phyloP scores from a whole-genome alignment of 2,113 vertebrate species.

The Leptodactylus fuscus region DNA sequence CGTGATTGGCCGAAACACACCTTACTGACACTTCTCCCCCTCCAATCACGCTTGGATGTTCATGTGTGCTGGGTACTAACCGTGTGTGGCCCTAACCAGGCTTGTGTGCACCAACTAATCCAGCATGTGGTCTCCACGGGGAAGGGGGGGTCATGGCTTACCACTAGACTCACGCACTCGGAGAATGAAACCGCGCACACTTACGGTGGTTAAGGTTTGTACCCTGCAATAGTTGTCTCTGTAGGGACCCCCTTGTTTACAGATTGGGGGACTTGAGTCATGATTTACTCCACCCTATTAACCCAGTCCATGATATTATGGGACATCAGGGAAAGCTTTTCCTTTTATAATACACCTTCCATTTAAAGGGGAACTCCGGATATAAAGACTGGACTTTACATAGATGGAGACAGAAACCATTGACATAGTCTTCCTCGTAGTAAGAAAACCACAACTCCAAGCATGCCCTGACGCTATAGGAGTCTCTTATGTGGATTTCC shows the following conservation, averaged over 20 bases:
- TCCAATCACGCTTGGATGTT: constrained; percentile 68
- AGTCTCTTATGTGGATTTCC: neutral
- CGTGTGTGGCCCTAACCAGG: constrained; percentile 65
- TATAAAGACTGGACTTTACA: neutral
- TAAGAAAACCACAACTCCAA: neutral
- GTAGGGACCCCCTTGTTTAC: no score
- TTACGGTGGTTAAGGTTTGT: neutral
- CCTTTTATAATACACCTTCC: neutral
- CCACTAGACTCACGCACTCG: constrained; percentile 49
- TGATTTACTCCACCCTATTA: constrained; percentile 12
- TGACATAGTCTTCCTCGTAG: no score
- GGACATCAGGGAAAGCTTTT: neutral
- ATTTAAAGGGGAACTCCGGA: neutral
- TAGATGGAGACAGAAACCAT: no score
- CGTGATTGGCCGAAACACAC: constrained; percentile 75
- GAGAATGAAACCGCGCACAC: neutral
- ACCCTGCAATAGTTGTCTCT: no score
- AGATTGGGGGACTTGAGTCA: no score
- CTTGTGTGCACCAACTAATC: constrained; percentile 73
- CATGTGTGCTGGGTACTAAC: constrained; percentile 73
- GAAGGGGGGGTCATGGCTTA: constrained; percentile 60
- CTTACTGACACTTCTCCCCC: neutral
- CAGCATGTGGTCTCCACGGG: constrained; percentile 69
- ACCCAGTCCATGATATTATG: neutral
- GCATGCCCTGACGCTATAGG: neutral